phyloP scores from a whole-genome alignment of 2,797 vertebrate genomes.

The Aeoliscus strigatus region DNA sequence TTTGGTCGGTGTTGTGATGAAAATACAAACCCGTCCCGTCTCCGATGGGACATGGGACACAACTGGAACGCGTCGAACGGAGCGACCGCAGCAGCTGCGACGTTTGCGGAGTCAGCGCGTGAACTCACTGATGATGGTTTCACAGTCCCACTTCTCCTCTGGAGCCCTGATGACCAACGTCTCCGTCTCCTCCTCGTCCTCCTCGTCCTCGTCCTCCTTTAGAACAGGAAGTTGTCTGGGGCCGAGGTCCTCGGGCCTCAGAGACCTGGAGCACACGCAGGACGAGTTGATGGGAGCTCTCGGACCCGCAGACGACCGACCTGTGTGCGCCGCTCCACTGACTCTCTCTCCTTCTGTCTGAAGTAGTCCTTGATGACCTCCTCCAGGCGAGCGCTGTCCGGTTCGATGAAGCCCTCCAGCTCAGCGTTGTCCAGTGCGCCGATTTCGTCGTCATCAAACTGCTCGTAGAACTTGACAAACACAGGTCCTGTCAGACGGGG shows the following conservation, averaged over 20 bases:
- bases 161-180: constrained; percentile 76
- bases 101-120: no score
- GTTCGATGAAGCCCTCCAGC: constrained; percentile 87
- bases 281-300: no score
- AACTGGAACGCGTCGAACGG: no score
- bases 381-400: constrained; percentile 81
- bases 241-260: constrained; percentile 76
- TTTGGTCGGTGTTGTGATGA: no score
- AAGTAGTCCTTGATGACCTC: constrained; percentile 90
- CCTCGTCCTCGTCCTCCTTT: constrained; percentile 77
- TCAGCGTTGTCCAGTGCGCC: constrained; percentile 93
- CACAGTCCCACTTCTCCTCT: constrained; percentile 94
- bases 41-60: no score
- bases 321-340: constrained; percentile 29
- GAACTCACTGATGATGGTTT: constrained; percentile 93
- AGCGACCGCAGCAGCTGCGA: no score
- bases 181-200: constrained; percentile 74
- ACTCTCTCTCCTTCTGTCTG: constrained; percentile 87
- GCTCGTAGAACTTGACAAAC: constrained; percentile 85
- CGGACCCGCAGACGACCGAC: no score
- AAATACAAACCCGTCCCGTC: no score
- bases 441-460: constrained; percentile 95
- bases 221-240: constrained; percentile 70
- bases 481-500: no score
- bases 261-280: constrained; percentile 43